phyloP scores from a whole-genome alignment of 2,888 invertebrate species.

The Drosophila birchii region DNA sequence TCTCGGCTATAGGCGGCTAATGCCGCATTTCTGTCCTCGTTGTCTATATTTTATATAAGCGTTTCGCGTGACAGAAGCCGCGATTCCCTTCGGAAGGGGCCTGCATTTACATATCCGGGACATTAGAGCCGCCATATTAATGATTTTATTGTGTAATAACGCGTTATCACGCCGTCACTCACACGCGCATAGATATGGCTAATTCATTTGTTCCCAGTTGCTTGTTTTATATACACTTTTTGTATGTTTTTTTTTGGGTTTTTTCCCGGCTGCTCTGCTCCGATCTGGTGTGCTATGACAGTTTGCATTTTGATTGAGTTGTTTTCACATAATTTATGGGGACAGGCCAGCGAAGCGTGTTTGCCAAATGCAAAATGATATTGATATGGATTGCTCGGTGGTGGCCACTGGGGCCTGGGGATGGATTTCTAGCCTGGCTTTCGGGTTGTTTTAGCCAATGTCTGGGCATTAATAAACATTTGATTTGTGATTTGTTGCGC shows the following conservation, averaged over 20 bases:
- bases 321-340: slow-evolving; percentile 65
- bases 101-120: slow-evolving; percentile 69
- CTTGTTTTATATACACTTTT: not conserved
- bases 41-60: slow-evolving; percentile 63
- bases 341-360: slow-evolving; percentile 38
- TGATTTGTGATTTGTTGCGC: slow-evolving; percentile 70
- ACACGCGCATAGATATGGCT: slow-evolving; percentile 57
- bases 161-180: slow-evolving; percentile 76
- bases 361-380: slow-evolving; percentile 49
- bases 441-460: slow-evolving; percentile 21
- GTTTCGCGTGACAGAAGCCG: slow-evolving; percentile 67
- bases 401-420: not conserved
- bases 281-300: slow-evolving; percentile 37
- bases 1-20: slow-evolving; percentile 56
- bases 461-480: slow-evolving; percentile 65
- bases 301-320: slow-evolving; percentile 77
- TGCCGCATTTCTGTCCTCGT: slow-evolving; percentile 66
- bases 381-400: slow-evolving; percentile 33
- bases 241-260: slow-evolving; percentile 15
- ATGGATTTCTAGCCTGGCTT: not conserved
- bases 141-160: slow-evolving; percentile 77
- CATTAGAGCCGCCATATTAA: slow-evolving; percentile 68
- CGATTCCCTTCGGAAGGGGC: slow-evolving; percentile 7
- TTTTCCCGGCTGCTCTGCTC: slow-evolving; percentile 23
- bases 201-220: slow-evolving; percentile 65